Percentiles rank a stretch among this genome's conserved stretches.
phyloP scores from a whole-genome alignment of 2,888 invertebrate species.

The Perizoma flavofasciatum region DNA sequence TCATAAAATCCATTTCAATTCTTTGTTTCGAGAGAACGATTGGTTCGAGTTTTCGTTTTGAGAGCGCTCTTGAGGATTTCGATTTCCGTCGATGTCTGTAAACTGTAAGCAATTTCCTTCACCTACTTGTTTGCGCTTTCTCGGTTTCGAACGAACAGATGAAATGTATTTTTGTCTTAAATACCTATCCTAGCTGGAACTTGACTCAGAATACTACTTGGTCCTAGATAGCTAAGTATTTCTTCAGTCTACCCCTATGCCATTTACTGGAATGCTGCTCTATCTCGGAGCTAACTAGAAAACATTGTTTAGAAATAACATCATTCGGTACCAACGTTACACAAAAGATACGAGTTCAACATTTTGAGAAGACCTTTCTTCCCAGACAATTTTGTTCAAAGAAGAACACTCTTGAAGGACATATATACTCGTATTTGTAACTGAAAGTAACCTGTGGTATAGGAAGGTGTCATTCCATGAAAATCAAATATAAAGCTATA shows the following conservation, averaged over 20 bases:
- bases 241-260: background rate
- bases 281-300: constrained; percentile 1
- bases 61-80: constrained; percentile 48
- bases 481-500: too few species aligned
- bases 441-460: too few species aligned
- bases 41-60: constrained; percentile 33
- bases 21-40: constrained; percentile 17
- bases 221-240: background rate
- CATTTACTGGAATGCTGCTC: too few species aligned
- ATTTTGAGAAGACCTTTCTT: too few species aligned
- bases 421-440: too few species aligned
- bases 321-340: too few species aligned
- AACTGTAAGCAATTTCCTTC: constrained; percentile 64
- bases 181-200: too few species aligned
- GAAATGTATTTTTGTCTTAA: constrained; percentile 3
- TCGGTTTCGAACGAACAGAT: constrained; percentile 41
- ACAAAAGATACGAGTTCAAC: too few species aligned
- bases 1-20: constrained; percentile 25
- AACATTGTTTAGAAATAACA: constrained; percentile 1
- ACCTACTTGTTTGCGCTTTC: constrained; percentile 54
- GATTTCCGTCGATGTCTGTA: constrained; percentile 56
- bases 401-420: too few species aligned
- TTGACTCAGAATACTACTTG: too few species aligned
- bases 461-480: too few species aligned
- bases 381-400: too few species aligned